Base-by-base conservation (phyloP, 2,797 vertebrate genomes). In the Rhinichthys osculus region DNA sequence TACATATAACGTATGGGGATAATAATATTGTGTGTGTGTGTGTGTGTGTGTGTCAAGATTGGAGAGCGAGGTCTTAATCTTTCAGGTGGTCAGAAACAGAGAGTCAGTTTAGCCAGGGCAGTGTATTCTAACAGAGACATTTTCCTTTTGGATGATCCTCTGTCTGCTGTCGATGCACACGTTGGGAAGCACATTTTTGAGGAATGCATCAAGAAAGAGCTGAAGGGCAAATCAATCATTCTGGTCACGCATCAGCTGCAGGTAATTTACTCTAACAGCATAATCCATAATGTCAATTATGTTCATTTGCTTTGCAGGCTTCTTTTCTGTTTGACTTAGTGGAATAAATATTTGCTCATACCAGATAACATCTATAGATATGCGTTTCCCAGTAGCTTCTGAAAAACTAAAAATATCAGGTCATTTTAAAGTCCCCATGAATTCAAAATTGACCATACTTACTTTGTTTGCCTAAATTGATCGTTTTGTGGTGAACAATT, bases 51-150 rank as follows among this genome's bases (percentile, higher is more conserved):
- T 88, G 42, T 84, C 13, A 89, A 97, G 96, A 94, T 96, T 6
- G 94, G 96, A 57, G 95, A 96, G 89, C 91, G 94, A 23, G 95
- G 93, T 5, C 85, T 97, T 72, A 96, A 96, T 86, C 92, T 97
- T 70, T 96, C 96, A 0, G 96, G 96, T 17, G 96, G 95, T 0
- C 96, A 97, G 92, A 97, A 95, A 88, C 95, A 97, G 94, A 93
- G 94, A 80, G 91, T 97, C 86, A 96, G 94, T 88, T 90, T 96
- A 90, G 96, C 96, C 30, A 91, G 94, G 3, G 94, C 95, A 0
- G 89, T 96, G 77, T 97, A 96, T 82, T 94, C 95, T 3, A 89
- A 96, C 54, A 93, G 88, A 35, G 95, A 96, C 71, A 94, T 96
- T 90, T 93, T 94, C 87, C 93, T 96, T 23, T 91, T 97, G 40